phyloP scores from a whole-genome alignment of 2,113 vertebrate species.

The Elaphurus davidianus region DNA sequence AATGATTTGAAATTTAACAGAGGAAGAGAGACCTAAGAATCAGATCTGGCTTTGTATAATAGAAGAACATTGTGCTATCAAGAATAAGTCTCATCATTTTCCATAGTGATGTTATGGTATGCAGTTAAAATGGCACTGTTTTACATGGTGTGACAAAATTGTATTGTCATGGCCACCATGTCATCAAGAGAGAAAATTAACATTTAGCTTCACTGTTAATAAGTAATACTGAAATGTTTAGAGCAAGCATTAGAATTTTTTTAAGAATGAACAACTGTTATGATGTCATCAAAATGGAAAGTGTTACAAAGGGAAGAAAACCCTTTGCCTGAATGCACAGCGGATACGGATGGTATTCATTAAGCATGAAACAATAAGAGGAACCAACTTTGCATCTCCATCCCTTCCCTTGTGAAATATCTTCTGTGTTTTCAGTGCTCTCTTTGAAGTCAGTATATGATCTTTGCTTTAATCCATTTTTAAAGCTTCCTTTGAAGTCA shows the following conservation, averaged over 20 bases:
- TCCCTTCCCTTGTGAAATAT: neutral
- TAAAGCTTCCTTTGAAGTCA: conserved; percentile 72
- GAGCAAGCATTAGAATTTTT: neutral
- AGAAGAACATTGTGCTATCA: conserved; percentile 2
- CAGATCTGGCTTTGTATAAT: neutral
- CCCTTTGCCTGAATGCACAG: neutral
- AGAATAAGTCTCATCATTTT: conserved; percentile 13
- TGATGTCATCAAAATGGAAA: conserved; percentile 29
- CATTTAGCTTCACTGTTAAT: neutral
- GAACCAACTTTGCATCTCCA: conserved; percentile 11
- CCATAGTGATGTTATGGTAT: neutral
- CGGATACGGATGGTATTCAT: conserved; percentile 38
- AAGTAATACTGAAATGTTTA: conserved; percentile 29
- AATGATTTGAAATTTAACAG: conserved; percentile 4
- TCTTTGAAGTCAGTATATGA: conserved; percentile 68
- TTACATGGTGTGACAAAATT: conserved; percentile 1
- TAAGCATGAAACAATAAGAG: conserved; percentile 39
- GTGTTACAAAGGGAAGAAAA: conserved; percentile 18
- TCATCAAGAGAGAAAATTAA: neutral
- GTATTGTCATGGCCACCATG: neutral
- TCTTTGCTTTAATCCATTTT: conserved; percentile 74
- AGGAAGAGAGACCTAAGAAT: neutral
- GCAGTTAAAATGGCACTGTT: conserved; percentile 39
- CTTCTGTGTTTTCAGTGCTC: conserved; percentile 37
- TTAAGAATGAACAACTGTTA: neutral